Percentiles rank a stretch among this genome's conserved stretches.
These are phyloP conservation scores for Austrolebias charrua DNA, from an alignment of 2,797 vertebrate species.

Conservation along the genomic window DNA sequence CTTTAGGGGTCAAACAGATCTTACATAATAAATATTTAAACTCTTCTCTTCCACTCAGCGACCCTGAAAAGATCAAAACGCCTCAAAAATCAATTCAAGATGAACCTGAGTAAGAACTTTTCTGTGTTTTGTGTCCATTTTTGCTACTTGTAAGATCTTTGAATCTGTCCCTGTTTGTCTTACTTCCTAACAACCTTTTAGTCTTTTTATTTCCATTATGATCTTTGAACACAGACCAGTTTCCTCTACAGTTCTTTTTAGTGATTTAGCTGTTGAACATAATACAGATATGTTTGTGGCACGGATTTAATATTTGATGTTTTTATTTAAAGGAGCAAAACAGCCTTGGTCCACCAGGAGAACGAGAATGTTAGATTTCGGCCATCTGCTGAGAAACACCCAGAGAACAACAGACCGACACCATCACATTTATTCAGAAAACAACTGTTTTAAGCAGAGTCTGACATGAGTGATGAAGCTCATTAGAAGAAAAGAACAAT, in stretches of 20 bases:
- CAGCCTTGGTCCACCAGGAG: background rate
- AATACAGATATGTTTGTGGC: no score
- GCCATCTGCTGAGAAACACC: no score
- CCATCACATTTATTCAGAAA: background rate
- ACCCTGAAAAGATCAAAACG: constrained; percentile 1
- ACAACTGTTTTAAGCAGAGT: background rate
- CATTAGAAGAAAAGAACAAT: no score
- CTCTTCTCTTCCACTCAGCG: background rate
- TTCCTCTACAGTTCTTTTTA: background rate
- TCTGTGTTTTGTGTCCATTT: background rate
- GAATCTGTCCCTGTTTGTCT: background rate
- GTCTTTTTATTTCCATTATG: no score
- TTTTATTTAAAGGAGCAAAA: background rate
- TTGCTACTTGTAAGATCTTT: no score
- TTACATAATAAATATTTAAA: background rate
- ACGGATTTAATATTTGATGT: background rate
- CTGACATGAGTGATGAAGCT: no score
- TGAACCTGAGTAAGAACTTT: background rate
- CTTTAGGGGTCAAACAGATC: background rate
- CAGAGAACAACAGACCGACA: background rate
- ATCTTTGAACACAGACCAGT: no score
- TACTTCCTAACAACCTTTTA: no score
- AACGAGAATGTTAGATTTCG: background rate
- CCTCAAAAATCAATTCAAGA: background rate
- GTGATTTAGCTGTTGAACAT: background rate